phyloP scores from a whole-genome alignment of 2,888 invertebrate species.

The Augiades crinisus region DNA sequence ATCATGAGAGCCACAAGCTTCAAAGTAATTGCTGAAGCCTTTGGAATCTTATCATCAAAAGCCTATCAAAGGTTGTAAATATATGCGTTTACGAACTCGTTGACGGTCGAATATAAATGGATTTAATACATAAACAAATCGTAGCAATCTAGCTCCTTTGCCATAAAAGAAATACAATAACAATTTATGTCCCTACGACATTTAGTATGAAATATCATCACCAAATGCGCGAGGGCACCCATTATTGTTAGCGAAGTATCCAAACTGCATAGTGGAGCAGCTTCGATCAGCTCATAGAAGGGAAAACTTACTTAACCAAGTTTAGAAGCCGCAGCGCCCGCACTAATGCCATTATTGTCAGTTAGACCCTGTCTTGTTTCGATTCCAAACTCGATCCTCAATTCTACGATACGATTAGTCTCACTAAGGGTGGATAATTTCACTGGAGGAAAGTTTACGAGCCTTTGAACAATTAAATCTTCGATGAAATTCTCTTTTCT shows the following conservation, averaged over 20 bases:
- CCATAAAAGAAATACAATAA: too few relatives aligned
- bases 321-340: constrained; percentile 47
- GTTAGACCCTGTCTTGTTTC: constrained; percentile 54
- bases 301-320: constrained; percentile 62
- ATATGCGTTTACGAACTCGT: too few relatives aligned
- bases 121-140: too few relatives aligned
- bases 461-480: constrained; percentile 14
- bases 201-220: too few relatives aligned
- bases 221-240: too few relatives aligned
- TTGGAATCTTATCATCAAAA: too few relatives aligned
- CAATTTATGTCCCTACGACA: too few relatives aligned
- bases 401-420: constrained; percentile 32
- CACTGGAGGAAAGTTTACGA: constrained; percentile 5
- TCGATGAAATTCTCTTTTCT: background rate
- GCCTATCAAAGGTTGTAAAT: too few relatives aligned
- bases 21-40: too few relatives aligned
- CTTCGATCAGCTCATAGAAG: constrained; percentile 43
- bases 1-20: too few relatives aligned
- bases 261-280: constrained; percentile 3
- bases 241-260: background rate
- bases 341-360: constrained; percentile 56
- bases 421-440: constrained; percentile 24
- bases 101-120: too few relatives aligned
- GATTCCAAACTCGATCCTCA: constrained; percentile 54
- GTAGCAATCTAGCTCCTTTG: too few relatives aligned